These are phyloP conservation scores for Aphodius sticticus DNA, from an alignment of 2,888 invertebrate genomes.

Conservation along the genomic window DNA sequence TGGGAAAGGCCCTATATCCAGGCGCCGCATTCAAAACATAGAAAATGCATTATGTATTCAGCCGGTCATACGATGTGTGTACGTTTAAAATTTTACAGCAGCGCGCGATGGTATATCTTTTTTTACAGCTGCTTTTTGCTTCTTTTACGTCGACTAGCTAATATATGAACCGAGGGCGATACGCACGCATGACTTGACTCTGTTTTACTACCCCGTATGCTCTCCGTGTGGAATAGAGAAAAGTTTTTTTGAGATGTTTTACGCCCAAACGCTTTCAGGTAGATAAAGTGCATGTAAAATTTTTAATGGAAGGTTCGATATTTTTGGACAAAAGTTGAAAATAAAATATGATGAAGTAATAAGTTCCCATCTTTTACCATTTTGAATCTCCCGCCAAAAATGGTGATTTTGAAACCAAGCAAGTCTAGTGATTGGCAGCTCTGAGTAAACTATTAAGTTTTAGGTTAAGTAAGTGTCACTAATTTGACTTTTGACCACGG, in stretches of 20 bases:
- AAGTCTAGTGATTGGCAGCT: too few relatives aligned
- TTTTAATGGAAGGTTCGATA: not conserved
- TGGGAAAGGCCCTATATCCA: not conserved
- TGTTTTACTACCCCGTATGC: not conserved
- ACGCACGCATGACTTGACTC: not conserved
- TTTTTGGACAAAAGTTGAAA: not conserved
- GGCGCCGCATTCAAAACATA: not conserved
- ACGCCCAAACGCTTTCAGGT: not conserved
- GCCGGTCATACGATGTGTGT: not conserved
- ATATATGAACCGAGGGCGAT: not conserved
- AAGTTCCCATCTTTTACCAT: too few relatives aligned
- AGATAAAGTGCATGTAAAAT: not conserved
- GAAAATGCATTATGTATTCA: not conserved
- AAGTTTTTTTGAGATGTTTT: not conserved
- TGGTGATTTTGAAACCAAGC: too few relatives aligned
- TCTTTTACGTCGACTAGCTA: not conserved
- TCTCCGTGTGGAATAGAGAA: not conserved
- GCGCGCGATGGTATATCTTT: not conserved
- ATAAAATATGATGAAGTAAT: too few relatives aligned
- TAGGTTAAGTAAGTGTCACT: too few relatives aligned
- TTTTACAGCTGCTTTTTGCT: not conserved
- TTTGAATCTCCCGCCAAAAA: too few relatives aligned
- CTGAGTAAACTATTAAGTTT: too few relatives aligned
- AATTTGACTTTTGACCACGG: too few relatives aligned
- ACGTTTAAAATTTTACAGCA: not conserved